phyloP scores from a whole-genome alignment of 2,888 invertebrate species.

The Eupithecia abbreviata region DNA sequence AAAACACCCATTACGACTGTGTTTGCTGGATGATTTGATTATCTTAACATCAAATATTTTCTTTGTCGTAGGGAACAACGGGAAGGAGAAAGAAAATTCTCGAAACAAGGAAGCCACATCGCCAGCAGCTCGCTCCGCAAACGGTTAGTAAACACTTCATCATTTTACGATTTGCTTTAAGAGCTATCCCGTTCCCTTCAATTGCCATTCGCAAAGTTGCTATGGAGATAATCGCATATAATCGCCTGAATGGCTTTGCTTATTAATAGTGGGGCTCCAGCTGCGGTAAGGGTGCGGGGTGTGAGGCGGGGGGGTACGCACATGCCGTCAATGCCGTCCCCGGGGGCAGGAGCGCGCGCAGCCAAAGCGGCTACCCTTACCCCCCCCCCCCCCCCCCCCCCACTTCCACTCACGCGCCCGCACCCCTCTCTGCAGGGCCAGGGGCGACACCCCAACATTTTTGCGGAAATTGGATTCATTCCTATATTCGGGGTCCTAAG shows the following conservation, averaged over 20 bases:
- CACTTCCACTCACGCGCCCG: slow-evolving; percentile 49
- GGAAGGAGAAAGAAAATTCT: slow-evolving; percentile 86
- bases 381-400: slow-evolving; percentile 30
- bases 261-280: slow-evolving; percentile 67
- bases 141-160: slow-evolving; percentile 76
- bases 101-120: slow-evolving; percentile 88
- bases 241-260: slow-evolving; percentile 70
- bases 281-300: slow-evolving; percentile 48
- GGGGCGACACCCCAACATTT: slow-evolving; percentile 68
- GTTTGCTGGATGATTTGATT: neutral
- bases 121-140: slow-evolving; percentile 87
- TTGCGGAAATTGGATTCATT: slow-evolving; percentile 78
- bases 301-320: slow-evolving; percentile 55
- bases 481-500: slow-evolving; percentile 56
- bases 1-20: neutral
- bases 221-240: slow-evolving; percentile 64
- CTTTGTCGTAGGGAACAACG: slow-evolving; percentile 86
- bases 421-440: slow-evolving; percentile 72
- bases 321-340: slow-evolving; percentile 65
- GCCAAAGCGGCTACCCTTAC: slow-evolving; percentile 63
- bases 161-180: slow-evolving; percentile 18
- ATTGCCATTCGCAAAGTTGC: slow-evolving; percentile 52
- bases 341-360: slow-evolving; percentile 51
- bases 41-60: neutral
- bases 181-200: slow-evolving; percentile 13